Conservation (phyloP, 37 sponge, comb jelly and placozoan species). For the Spongilla lacustris region DNA sequence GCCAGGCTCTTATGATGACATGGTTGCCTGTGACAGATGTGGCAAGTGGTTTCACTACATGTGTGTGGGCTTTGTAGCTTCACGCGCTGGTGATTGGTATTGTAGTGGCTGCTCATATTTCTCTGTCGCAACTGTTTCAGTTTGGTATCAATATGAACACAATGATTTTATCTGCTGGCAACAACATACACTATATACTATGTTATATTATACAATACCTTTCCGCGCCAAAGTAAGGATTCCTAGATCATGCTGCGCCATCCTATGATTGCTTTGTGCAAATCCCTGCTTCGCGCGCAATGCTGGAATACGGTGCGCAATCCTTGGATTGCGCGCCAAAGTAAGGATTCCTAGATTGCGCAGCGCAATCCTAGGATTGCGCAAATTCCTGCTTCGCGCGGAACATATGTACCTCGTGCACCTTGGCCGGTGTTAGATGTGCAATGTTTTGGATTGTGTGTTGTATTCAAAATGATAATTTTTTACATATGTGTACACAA, state of each 20-base stretch:
- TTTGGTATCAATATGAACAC: constrained; percentile 2
- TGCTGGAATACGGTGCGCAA: not conserved
- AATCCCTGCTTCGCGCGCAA: not conserved
- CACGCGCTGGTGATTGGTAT: not conserved
- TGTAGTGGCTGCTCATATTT: constrained; percentile 1
- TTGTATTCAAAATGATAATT: too few relatives aligned
- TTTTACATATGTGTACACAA: too few relatives aligned
- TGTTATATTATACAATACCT: not conserved
- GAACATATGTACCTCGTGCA: constrained; percentile 29
- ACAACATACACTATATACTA: not conserved
- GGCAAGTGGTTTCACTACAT: constrained; percentile 22
- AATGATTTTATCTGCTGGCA: not conserved
- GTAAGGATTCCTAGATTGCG: not conserved
- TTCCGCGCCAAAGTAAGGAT: not conserved
- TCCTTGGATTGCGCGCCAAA: constrained; percentile 4
- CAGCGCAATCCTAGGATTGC: not conserved
- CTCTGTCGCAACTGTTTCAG: not conserved
- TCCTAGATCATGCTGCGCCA: not conserved
- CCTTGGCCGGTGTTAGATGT: too few relatives aligned
- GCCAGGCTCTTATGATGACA: constrained; percentile 23
- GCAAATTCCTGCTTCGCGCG: not conserved
- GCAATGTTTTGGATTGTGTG: too few relatives aligned
- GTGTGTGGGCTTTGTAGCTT: constrained; percentile 4
- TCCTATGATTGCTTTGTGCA: constrained; percentile 1
- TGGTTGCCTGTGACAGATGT: constrained; percentile 19